Base-by-base conservation (phyloP, 2,113 vertebrate species). In the Corythaixoides concolor region DNA sequence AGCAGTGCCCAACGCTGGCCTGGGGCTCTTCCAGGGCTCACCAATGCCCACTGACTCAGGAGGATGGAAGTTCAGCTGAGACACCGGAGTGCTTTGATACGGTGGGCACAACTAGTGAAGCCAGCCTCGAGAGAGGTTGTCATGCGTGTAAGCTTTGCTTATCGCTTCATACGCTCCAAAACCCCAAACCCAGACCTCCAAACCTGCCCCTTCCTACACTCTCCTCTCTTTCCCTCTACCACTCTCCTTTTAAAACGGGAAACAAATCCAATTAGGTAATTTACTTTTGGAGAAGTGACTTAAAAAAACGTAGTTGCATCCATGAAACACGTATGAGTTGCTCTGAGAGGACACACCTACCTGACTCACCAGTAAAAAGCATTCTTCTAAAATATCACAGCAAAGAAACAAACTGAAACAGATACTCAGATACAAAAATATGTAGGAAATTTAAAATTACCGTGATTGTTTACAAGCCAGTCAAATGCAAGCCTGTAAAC, bases 61-160 rank as follows among this genome's bases (percentile, higher is more conserved):
- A 53, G 23, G 67, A 9, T 6, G 17, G 15, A 9, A 66, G 39
- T 45, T n/a, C 45, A 39, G n/a, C 43, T 12, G 6, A 30, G 67
- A 30, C 20, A 9, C n/a, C 3, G 2, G 16, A 47, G 50, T 6
- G 16, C 18, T 43, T 58, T 2, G 9, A 8, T 11, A 22, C 1
- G 50, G 18, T 28, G 53, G 43, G 37, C 37, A 32, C 60, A 8
- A 8, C 56, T 10, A 14, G 35, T 1, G 15, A 49, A 27, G 60
- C 52, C 28, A 43, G 62, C 45, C 69, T 45, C 1, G 19, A 28
- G 47, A 12, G 32, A 24, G 15, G 15, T 3, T 18, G 15, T 6
- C 53, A 7, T 0, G 19, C 1, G 0, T 9, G 6, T 22, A 14
- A 23, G 39, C 45, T 66, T 15, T 27, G 14, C 26, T 52, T 35